Conservation (phyloP, 2,888 invertebrate species). For the Macrosoma leucophasiata region DNA sequence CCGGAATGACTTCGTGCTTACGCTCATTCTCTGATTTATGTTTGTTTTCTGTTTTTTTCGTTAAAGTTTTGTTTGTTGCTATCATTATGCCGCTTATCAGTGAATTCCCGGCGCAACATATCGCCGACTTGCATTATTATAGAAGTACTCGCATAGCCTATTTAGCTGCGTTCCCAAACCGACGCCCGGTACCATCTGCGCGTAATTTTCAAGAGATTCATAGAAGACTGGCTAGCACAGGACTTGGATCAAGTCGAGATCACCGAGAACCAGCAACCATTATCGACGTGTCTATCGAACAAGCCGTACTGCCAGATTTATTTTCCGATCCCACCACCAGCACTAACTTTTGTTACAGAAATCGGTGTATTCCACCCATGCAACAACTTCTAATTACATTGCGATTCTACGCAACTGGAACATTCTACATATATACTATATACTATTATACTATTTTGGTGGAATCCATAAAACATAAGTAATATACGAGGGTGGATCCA, state of each 20-base stretch:
- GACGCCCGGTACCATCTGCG: slow-evolving; percentile 14
- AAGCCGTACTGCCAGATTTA: slow-evolving; percentile 11
- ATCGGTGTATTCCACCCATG: too few species aligned
- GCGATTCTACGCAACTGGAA: too few species aligned
- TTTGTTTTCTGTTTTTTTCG: too few species aligned
- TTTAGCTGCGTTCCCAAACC: slow-evolving; percentile 9
- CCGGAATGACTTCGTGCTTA: neutral
- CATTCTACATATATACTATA: too few species aligned
- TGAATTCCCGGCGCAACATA: slow-evolving; percentile 1
- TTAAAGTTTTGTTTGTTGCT: neutral
- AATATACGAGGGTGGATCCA: too few species aligned
- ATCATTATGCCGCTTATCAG: slow-evolving; percentile 1
- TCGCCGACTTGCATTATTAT: neutral
- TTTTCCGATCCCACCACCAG: slow-evolving; percentile 15
- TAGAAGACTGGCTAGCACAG: slow-evolving; percentile 12
- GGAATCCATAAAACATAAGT: too few species aligned
- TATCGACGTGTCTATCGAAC: slow-evolving; percentile 13
- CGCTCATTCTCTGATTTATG: neutral
- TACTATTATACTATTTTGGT: too few species aligned
- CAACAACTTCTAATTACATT: too few species aligned
- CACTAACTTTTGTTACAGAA: slow-evolving; percentile 14
- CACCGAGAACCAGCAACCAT: slow-evolving; percentile 9
- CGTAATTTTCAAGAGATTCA: slow-evolving; percentile 20
- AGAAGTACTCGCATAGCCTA: too few species aligned
- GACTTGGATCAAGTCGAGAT: slow-evolving; percentile 9